Conservation (phyloP, 2,113 vertebrate genomes). For the Tyto alba region DNA sequence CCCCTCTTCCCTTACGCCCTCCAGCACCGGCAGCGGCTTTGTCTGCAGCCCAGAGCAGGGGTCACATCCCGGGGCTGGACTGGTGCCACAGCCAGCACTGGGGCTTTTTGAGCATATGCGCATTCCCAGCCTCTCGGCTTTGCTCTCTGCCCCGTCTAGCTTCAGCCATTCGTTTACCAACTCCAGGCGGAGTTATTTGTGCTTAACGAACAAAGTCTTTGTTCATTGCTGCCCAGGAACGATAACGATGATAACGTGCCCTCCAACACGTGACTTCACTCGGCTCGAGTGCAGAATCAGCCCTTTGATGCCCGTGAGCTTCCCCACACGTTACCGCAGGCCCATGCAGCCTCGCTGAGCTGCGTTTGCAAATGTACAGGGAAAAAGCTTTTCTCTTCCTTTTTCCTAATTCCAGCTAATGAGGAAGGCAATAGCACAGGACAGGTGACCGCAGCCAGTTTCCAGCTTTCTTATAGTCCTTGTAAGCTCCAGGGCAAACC, state of each 20-base stretch:
- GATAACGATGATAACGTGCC: fast-evolving
- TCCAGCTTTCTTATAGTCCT: background rate
- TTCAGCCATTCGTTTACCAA: background rate
- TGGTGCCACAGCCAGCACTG: background rate
- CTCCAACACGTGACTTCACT: background rate
- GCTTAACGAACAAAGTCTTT: background rate
- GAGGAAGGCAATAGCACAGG: background rate
- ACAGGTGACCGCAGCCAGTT: fast-evolving
- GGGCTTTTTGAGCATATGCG: background rate
- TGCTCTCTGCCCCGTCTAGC: background rate
- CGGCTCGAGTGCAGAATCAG: fast-evolving
- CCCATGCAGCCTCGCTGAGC: background rate
- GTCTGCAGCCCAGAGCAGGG: background rate
- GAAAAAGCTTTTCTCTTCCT: background rate
- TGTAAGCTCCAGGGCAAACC: background rate
- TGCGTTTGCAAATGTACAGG: fast-evolving
- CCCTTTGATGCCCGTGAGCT: background rate
- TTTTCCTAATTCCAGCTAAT: background rate
- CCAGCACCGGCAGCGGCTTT: background rate
- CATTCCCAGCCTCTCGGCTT: background rate
- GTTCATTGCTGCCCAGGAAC: background rate
- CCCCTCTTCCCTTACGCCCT: background rate
- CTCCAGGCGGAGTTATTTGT: background rate
- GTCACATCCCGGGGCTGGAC: background rate
- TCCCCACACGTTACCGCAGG: fast-evolving